Evolutionary conservation across 2,888 invertebrate species (phyloP).

Genomic region (Alsophila aescularia): DNA sequence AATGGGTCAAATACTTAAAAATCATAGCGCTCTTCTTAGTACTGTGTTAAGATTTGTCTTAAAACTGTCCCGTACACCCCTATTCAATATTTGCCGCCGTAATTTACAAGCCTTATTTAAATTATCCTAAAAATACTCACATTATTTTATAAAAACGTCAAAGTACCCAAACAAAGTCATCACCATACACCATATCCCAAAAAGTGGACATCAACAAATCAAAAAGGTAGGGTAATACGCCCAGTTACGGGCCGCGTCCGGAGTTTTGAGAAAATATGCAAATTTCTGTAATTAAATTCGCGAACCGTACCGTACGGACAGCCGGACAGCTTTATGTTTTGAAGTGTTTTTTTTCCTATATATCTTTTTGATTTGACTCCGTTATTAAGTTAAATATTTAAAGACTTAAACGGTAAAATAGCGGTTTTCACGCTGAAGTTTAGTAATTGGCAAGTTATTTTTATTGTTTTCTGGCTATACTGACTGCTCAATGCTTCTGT

Average conservation of each 20-base stretch:
- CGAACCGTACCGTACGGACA: conserved; percentile 56
- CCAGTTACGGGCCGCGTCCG: conserved; percentile 48
- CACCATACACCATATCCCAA: conserved; percentile 15
- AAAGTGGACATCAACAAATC: conserved; percentile 54
- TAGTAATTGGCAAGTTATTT: background rate
- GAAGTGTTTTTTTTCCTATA: conserved; percentile 15
- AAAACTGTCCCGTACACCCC: too few species aligned
- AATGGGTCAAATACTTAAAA: too few species aligned
- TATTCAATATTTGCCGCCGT: too few species aligned
- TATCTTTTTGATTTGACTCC: conserved; percentile 5
- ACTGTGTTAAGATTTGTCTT: too few species aligned
- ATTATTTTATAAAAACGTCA: conserved; percentile 8
- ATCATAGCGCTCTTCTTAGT: too few species aligned
- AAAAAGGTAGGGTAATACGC: conserved; percentile 58
- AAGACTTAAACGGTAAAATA: background rate
- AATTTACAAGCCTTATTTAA: too few species aligned
- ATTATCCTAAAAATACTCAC: background rate
- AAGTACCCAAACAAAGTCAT: conserved; percentile 27
- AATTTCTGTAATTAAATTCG: conserved; percentile 71
- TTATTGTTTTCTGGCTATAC: background rate
- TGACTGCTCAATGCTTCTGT: too few species aligned
- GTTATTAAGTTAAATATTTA: conserved; percentile 1
- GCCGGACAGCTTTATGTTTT: conserved; percentile 59
- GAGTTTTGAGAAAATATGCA: conserved; percentile 65
- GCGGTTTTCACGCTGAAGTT: background rate